Percentiles rank a stretch among this genome's conserved stretches.
phyloP scores from a whole-genome alignment of 2,113 vertebrate species.

The Xyrauchen texanus region DNA sequence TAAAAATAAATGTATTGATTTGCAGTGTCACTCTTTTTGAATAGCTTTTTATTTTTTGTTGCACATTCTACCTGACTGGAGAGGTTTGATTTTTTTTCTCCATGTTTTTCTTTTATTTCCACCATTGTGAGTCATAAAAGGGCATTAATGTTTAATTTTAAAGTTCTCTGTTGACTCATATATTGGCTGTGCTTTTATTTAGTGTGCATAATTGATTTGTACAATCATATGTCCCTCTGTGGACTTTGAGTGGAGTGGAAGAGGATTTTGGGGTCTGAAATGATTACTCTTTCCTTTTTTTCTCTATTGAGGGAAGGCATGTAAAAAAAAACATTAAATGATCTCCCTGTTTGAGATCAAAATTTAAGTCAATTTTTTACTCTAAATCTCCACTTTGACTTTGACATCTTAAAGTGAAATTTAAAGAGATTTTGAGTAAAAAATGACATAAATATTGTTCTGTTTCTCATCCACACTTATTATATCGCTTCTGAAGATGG shows the following conservation, averaged over 20 bases:
- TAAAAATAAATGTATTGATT: conserved; percentile 47
- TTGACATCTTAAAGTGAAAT: too few species aligned
- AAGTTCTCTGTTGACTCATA: conserved; percentile 33
- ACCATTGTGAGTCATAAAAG: conserved; percentile 34
- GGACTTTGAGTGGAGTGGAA: conserved; percentile 2
- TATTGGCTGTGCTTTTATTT: conserved; percentile 39
- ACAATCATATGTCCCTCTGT: conserved; percentile 19
- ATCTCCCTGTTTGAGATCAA: background rate
- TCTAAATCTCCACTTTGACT: too few species aligned
- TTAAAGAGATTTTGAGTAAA: too few species aligned
- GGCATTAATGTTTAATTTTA: conserved; percentile 43
- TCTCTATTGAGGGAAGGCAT: background rate
- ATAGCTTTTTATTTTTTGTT: conserved; percentile 39
- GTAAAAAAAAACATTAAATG: background rate
- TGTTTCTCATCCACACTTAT: too few species aligned
- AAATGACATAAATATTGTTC: too few species aligned
- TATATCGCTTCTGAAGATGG: too few species aligned
- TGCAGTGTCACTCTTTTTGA: conserved; percentile 39
- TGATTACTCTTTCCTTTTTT: conserved; percentile 2
- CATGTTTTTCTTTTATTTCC: background rate
- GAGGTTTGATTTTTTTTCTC: background rate
- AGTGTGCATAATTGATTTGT: conserved; percentile 42
- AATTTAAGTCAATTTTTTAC: too few species aligned
- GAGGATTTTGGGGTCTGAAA: background rate
- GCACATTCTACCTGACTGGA: conserved; percentile 36